These are phyloP conservation scores for Corythornis madagascariensis DNA, from an alignment of 2,113 vertebrate species.

Conservation along the genomic window DNA sequence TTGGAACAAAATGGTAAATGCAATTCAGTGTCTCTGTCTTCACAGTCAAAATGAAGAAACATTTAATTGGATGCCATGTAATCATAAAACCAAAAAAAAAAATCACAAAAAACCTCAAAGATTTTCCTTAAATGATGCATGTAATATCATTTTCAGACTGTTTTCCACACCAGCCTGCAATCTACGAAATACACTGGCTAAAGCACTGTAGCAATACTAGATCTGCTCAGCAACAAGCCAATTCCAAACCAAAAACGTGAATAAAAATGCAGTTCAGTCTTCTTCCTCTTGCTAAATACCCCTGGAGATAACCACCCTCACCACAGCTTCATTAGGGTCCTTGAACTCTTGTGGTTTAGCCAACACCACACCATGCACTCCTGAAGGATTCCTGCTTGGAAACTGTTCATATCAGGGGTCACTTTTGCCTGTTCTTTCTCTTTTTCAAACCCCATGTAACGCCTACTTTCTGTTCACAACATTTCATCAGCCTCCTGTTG, in stretches of 20 bases:
- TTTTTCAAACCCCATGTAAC: conserved; percentile 5
- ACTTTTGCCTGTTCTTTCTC: conserved; percentile 5
- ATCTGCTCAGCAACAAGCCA: not conserved
- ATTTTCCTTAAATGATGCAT: not conserved
- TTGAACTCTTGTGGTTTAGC: not conserved
- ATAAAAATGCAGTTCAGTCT: not conserved
- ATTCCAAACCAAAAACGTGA: not conserved
- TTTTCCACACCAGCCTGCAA: not conserved
- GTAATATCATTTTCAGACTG: not conserved
- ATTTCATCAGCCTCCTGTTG: conserved; percentile 3
- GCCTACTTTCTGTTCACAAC: conserved; percentile 17
- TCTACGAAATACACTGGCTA: not conserved
- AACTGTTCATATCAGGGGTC: not conserved
- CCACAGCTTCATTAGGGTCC: not conserved
- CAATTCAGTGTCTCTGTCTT: not conserved
- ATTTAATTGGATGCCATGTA: not conserved
- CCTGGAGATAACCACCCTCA: not conserved
- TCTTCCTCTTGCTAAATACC: not conserved
- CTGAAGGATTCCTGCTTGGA: not conserved
- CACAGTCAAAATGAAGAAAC: not conserved
- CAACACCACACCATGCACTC: not conserved
- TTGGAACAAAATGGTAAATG: not conserved
- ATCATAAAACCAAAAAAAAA: not conserved
- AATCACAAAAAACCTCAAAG: not conserved
- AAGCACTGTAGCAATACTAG: not conserved